These are phyloP conservation scores for Pseudotriccus pelzelni DNA, from an alignment of 2,797 vertebrate species.

Conservation along the genomic window DNA sequence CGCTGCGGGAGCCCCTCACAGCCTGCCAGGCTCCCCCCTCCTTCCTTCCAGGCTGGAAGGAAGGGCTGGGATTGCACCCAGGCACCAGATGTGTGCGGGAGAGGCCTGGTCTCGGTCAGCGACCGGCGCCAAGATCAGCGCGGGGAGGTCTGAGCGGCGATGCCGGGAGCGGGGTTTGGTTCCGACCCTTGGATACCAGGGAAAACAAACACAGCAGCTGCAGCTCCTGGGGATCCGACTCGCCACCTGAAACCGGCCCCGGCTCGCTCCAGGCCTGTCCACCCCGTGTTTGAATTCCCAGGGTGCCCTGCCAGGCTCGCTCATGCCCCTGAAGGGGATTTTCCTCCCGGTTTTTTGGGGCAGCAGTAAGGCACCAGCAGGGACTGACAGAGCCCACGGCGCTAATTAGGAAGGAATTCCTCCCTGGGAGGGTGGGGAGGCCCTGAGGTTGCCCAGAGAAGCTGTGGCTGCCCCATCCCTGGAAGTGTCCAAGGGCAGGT, in stretches of 20 bases:
- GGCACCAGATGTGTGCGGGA: neutral
- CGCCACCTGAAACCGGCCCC: neutral
- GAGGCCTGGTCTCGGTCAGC: neutral
- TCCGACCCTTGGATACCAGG: neutral
- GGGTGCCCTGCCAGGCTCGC: neutral
- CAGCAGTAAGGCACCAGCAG: neutral
- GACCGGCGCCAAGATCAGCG: neutral
- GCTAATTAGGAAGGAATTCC: neutral
- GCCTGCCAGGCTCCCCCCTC: neutral
- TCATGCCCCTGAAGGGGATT: neutral
- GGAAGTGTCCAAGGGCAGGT: neutral
- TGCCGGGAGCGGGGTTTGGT: accelerated
- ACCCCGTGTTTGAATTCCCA: neutral
- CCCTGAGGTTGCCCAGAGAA: neutral
- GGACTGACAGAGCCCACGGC: accelerated
- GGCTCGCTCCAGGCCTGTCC: accelerated
- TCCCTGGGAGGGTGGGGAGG: accelerated
- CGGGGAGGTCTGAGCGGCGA: neutral
- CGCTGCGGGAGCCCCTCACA: neutral
- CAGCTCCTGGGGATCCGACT: neutral
- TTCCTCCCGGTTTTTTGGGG: neutral
- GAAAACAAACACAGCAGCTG: neutral
- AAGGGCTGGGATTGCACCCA: neutral
- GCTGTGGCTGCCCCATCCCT: neutral
- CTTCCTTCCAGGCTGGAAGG: neutral